Percentiles rank a stretch among this genome's conserved stretches.
Evolutionary conservation across 2,888 invertebrate genomes (phyloP).

Genomic region (Zaprionus lineosus): DNA sequence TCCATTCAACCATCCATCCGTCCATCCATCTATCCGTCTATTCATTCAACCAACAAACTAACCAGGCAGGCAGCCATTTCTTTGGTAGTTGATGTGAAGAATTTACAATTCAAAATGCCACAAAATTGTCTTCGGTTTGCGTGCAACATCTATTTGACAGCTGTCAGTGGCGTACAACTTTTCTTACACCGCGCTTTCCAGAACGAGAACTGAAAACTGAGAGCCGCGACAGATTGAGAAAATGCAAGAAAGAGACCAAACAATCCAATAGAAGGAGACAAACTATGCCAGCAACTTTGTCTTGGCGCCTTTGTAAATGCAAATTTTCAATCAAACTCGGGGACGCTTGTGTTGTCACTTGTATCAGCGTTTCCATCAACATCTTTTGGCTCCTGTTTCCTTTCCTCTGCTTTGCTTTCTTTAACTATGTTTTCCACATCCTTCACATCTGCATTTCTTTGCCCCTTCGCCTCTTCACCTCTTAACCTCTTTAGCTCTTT

Average conservation of each 20-base stretch:
- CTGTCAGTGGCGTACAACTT: constrained; percentile 63
- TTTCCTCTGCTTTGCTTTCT: not conserved
- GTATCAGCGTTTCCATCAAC: constrained; percentile 56
- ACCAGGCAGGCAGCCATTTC: constrained; percentile 44
- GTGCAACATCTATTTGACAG: constrained; percentile 70
- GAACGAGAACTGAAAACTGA: not conserved
- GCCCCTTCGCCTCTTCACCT: not conserved
- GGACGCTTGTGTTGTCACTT: constrained; percentile 51
- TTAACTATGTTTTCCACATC: too few species aligned
- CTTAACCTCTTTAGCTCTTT: too few species aligned
- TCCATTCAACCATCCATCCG: constrained; percentile 9
- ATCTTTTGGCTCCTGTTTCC: constrained; percentile 45
- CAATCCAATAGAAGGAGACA: not conserved
- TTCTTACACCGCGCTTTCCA: constrained; percentile 32
- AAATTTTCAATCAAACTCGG: constrained; percentile 71
- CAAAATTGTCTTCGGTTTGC: constrained; percentile 67
- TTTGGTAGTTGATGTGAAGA: constrained; percentile 52
- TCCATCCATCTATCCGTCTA: not conserved
- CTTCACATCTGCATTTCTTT: not conserved
- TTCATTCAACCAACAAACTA: constrained; percentile 9
- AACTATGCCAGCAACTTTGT: constrained; percentile 29
- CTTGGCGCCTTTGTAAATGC: constrained; percentile 57
- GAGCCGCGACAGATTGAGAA: not conserved
- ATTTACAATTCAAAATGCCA: constrained; percentile 76
- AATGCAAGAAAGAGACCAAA: constrained; percentile 13